Percentiles rank a stretch among this genome's conserved stretches.
phyloP scores from a whole-genome alignment of 2,113 vertebrate species.

The Pleuronectes platessa region DNA sequence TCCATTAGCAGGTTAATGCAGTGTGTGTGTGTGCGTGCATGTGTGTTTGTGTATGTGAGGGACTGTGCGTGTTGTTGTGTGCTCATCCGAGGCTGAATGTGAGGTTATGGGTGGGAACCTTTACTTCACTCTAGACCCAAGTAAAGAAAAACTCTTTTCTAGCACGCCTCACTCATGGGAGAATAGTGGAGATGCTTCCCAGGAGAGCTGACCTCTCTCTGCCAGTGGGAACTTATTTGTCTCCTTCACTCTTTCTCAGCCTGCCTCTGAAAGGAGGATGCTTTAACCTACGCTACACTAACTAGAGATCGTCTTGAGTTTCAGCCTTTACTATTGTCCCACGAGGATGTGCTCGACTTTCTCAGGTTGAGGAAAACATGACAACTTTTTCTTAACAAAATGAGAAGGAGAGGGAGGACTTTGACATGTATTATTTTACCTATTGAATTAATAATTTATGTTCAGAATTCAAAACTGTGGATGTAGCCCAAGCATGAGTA shows the following conservation, averaged over 20 bases:
- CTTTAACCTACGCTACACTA: slow-evolving; percentile 71
- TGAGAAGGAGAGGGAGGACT: slow-evolving; percentile 34
- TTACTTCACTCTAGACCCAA: slow-evolving; percentile 43
- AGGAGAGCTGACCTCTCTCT: slow-evolving; percentile 73
- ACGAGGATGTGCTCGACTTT: slow-evolving; percentile 54
- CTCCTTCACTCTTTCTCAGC: slow-evolving; percentile 50
- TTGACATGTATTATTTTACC: slow-evolving; percentile 14
- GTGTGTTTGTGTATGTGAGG: slow-evolving; percentile 11
- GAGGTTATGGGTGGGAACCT: slow-evolving; percentile 70
- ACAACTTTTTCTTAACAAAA: slow-evolving; percentile 63
- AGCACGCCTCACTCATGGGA: slow-evolving; percentile 57
- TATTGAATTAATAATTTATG: neutral
- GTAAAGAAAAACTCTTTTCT: slow-evolving; percentile 56
- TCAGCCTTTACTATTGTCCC: slow-evolving; percentile 73
- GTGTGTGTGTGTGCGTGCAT: slow-evolving; percentile 55
- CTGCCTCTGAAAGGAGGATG: slow-evolving; percentile 67
- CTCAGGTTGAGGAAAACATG: slow-evolving; percentile 69
- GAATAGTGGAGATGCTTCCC: slow-evolving; percentile 65
- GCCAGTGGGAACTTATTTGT: slow-evolving; percentile 76
- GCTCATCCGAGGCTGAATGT: slow-evolving; percentile 36
- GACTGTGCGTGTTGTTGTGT: slow-evolving; percentile 53
- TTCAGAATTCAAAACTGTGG: neutral
- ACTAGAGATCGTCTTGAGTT: slow-evolving; percentile 64
- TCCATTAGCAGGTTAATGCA: slow-evolving; percentile 71
- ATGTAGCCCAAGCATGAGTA: neutral